Evolutionary conservation across 2,888 invertebrate species (phyloP).

Genomic region (Colostygia pectinataria): DNA sequence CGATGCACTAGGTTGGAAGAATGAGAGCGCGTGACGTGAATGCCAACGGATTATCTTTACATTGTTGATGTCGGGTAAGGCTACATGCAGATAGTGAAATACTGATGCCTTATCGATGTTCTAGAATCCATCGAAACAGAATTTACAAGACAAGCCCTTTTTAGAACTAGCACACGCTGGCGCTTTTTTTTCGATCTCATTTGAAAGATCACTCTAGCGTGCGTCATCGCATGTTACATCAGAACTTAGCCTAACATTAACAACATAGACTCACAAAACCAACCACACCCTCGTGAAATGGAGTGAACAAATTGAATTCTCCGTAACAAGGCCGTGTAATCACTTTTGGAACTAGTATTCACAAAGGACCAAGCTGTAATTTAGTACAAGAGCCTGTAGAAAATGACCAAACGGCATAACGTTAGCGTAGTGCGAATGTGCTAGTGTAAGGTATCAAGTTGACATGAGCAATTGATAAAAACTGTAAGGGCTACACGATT

Average conservation of each 20-base stretch:
- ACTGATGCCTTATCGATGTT: too few relatives aligned
- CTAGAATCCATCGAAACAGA: too few relatives aligned
- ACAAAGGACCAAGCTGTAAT: constrained; percentile 33
- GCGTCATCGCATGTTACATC: too few relatives aligned
- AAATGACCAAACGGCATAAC: neutral
- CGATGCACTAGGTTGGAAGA: constrained; percentile 75
- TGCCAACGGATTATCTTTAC: constrained; percentile 59
- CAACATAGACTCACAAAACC: constrained; percentile 50
- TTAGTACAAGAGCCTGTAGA: constrained; percentile 14
- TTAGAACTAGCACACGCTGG: too few relatives aligned
- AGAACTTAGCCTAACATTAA: neutral
- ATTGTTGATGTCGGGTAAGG: constrained; percentile 53
- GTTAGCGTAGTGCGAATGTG: neutral
- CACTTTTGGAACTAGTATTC: constrained; percentile 53
- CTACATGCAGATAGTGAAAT: too few relatives aligned
- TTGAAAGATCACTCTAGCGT: too few relatives aligned
- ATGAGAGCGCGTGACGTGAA: constrained; percentile 76
- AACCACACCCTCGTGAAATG: constrained; percentile 59
- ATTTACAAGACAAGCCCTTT: too few relatives aligned
- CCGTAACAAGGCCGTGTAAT: constrained; percentile 53
- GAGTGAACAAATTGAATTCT: constrained; percentile 67
- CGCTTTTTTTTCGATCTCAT: too few relatives aligned
- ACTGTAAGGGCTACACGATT: neutral
- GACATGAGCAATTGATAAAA: neutral
- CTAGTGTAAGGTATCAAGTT: too few relatives aligned